Evolutionary conservation across 2,113 vertebrate genomes (phyloP), one percentile per base, ranked within the genome.

Genomic region (Callipepla squamata): DNA sequence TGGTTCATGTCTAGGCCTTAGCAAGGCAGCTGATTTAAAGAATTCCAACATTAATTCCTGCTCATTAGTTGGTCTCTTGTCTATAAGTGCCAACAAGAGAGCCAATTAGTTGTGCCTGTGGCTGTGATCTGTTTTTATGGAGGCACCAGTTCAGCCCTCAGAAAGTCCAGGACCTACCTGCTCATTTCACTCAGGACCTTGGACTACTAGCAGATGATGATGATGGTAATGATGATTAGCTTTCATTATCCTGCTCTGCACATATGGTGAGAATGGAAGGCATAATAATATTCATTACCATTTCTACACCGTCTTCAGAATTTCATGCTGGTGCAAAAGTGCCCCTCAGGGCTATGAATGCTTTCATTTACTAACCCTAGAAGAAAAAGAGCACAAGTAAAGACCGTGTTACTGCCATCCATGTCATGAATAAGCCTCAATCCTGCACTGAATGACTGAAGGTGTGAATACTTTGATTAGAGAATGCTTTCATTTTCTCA

Each of bases 291-390:
- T 58, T 73, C 21, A 73, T 72, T 81, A 22, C 26, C 4, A 73
- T 66, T 32, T 73, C 58, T 69, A 47, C 40, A 62, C 18, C 48
- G 53, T 22, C 36, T 80, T 83, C 58, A 73, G 80, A 73, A 89
- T 84, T 58, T 75, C 90, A 72, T 75, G 23, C 36, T 87, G n/a
- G 16, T 94, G 40, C 74, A 87, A 44, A 94, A 72, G 30, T 79
- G 30, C 53, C 62, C 57, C n/a, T 74, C 18, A 40, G 48, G 74
- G 23, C 74, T 85, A 40, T 57, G 30, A 90, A 30, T 7, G 12
- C 26, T 76, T 83, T n/a, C 11, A 48, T 88, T 67, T 95, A 61
- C 77, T 86, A 86, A 68, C 69, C 13, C 13, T 85, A 32, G 51
- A 92, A 75, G 50, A 80, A 73, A 59, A 32, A 57, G 1, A 6